Percentiles rank a stretch among this genome's conserved stretches.
Conservation (phyloP, 2,113 vertebrate genomes). For the Sinocyclocheilus maitianheensis region DNA sequence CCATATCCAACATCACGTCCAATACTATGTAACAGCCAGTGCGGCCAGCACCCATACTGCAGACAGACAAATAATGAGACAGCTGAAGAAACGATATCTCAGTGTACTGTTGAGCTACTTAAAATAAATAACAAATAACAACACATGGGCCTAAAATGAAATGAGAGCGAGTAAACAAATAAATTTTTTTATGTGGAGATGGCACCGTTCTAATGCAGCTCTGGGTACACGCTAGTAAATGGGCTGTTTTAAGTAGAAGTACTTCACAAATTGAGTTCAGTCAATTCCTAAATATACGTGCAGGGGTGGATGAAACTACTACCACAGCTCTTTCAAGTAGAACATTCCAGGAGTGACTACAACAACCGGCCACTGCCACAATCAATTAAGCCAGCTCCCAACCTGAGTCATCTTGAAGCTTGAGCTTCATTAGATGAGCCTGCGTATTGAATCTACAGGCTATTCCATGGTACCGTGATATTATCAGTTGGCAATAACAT, state of each 20-base stretch:
- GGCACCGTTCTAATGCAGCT: not conserved
- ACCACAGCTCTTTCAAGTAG: not conserved
- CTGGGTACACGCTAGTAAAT: not conserved
- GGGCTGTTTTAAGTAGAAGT: not conserved
- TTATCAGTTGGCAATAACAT: not conserved
- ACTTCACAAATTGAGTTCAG: constrained; percentile 1
- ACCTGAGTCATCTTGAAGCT: not conserved
- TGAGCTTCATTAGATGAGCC: not conserved
- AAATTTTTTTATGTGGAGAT: not conserved
- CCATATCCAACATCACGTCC: constrained; percentile 98
- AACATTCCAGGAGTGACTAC: not conserved
- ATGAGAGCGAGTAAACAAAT: not conserved
- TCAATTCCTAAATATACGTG: not conserved
- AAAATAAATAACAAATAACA: not conserved
- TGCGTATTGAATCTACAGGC: not conserved
- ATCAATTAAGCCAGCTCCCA: not conserved
- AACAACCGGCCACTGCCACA: not conserved
- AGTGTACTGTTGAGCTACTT: not conserved
- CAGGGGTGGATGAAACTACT: not conserved
- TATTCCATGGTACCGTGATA: not conserved
- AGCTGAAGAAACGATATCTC: not conserved
- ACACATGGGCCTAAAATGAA: not conserved
- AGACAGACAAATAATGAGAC: not conserved
- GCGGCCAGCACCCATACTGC: constrained; percentile 88
- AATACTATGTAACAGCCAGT: constrained; percentile 95